These are phyloP conservation scores for Cremastinae sp. DNA, from an alignment of 2,888 invertebrate species.

Conservation along the genomic window DNA sequence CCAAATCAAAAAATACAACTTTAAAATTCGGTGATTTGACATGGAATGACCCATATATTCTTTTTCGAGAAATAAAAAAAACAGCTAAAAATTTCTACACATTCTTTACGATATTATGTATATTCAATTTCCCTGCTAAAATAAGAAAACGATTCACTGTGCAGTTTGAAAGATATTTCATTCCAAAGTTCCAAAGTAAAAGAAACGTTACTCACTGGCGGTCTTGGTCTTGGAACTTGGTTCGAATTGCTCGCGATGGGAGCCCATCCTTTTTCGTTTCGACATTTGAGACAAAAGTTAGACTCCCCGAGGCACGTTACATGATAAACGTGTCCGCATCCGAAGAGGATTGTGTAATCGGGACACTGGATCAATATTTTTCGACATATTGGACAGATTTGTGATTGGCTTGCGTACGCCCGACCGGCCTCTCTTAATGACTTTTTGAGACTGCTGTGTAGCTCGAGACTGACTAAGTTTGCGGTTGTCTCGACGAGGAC, in stretches of 20 bases:
- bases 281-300: conserved; percentile 76
- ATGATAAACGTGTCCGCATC: conserved; percentile 78
- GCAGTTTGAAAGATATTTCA: no score
- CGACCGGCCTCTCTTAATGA: conserved; percentile 75
- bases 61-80: no score
- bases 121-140: no score
- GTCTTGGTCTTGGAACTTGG: conserved; percentile 65
- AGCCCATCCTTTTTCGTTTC: conserved; percentile 77
- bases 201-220: conserved; percentile 66
- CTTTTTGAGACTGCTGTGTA: conserved; percentile 82
- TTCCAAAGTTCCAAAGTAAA: no score
- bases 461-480: conserved; percentile 85
- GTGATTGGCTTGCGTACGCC: conserved; percentile 72
- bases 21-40: no score
- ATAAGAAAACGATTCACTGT: no score
- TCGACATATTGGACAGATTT: conserved; percentile 75
- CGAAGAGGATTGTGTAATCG: conserved; percentile 75
- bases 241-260: conserved; percentile 70
- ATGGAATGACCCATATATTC: no score
- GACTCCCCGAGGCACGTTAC: conserved; percentile 74
- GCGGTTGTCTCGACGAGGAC: conserved; percentile 86
- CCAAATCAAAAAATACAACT: no score
- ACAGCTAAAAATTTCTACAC: no score
- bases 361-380: conserved; percentile 71
- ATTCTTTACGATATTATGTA: no score